phyloP scores from a whole-genome alignment of 2,797 vertebrate species.

The Neomorphus geoffroyi region DNA sequence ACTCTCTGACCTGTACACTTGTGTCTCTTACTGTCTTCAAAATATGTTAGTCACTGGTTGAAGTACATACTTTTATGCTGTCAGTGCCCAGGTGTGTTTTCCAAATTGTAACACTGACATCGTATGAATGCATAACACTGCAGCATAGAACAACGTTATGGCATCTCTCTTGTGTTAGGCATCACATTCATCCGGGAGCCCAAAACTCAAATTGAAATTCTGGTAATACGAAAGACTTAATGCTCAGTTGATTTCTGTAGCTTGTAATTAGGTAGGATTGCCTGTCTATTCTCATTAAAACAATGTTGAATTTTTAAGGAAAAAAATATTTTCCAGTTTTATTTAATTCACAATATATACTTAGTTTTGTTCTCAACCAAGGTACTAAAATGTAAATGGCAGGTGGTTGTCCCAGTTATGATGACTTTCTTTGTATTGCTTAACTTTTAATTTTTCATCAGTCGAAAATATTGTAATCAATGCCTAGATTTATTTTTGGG shows the following conservation, averaged over 20 bases:
- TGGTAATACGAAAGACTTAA: not conserved
- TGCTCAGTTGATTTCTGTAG: not conserved
- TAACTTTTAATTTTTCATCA: not conserved
- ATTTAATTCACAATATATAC: not conserved
- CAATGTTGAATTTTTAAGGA: not conserved
- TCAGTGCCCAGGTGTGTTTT: not conserved
- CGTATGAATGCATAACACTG: not conserved
- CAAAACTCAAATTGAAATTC: not conserved
- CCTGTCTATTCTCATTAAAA: not conserved
- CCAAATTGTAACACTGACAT: rapidly evolving
- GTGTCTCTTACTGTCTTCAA: not conserved
- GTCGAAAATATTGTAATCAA: not conserved
- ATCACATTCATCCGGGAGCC: not conserved
- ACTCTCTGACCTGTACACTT: not conserved
- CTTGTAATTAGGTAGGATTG: not conserved
- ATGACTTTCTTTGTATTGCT: not conserved
- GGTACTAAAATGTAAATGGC: not conserved
- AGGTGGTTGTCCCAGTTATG: not conserved
- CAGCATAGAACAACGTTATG: not conserved
- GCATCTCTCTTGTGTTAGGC: not conserved
- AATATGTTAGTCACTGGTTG: not conserved
- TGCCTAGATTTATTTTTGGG: not conserved
- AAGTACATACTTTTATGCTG: not conserved
- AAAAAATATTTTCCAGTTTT: not conserved
- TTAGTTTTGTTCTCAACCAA: not conserved